Conservation (phyloP, 2,797 vertebrate genomes). For the Prionace glauca region DNA sequence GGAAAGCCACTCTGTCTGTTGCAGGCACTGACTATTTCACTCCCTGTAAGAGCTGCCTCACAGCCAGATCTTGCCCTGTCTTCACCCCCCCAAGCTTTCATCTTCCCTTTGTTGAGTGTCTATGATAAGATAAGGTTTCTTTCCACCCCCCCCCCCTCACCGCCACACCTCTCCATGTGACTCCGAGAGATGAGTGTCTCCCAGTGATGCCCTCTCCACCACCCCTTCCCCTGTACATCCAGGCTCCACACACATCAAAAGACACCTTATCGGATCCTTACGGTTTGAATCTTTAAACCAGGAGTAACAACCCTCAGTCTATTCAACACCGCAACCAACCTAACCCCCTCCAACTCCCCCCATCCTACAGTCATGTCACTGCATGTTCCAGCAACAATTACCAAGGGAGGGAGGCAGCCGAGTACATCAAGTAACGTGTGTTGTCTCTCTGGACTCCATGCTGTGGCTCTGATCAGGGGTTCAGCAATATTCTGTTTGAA, state of each 20-base stretch:
- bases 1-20: constrained; percentile 61
- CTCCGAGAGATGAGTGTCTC: constrained; percentile 90
- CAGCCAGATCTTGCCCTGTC: constrained; percentile 78
- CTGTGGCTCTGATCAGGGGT: constrained; percentile 93
- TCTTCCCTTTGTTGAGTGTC: constrained; percentile 82
- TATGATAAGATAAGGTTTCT: constrained; percentile 63
- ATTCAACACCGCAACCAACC: constrained; percentile 59
- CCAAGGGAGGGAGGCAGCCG: constrained; percentile 74
- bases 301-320: constrained; percentile 95
- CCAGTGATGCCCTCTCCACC: constrained; percentile 66
- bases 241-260: constrained; percentile 96
- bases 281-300: constrained; percentile 99
- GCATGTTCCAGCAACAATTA: constrained; percentile 82
- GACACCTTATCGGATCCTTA: constrained; percentile 86
- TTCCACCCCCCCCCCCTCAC: background rate
- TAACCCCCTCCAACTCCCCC: constrained; percentile 68
- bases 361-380: constrained; percentile 87
- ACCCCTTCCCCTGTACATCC: constrained; percentile 70
- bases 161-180: constrained; percentile 66
- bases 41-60: constrained; percentile 73
- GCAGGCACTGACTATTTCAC: constrained; percentile 57
- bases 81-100: constrained; percentile 83
- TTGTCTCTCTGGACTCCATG: constrained; percentile 81
- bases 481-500: constrained; percentile 99
- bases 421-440: constrained; percentile 71